These are phyloP conservation scores for Augochlorella aurata DNA, from an alignment of 2,888 invertebrate species.

Conservation along the genomic window DNA sequence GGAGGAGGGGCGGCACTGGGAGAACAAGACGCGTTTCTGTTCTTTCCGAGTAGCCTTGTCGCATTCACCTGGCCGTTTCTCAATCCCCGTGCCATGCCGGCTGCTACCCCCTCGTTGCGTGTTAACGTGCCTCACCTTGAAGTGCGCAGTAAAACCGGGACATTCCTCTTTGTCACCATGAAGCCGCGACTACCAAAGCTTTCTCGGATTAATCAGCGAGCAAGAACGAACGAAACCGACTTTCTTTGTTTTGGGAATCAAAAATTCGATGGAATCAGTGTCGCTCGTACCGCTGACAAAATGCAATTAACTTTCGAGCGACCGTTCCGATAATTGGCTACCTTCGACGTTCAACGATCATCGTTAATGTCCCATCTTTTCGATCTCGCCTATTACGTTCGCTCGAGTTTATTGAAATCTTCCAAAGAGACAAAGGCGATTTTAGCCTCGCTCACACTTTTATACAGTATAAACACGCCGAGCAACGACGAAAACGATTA, in stretches of 20 bases:
- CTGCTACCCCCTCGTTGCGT: conserved; percentile 50
- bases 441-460: too few relatives aligned
- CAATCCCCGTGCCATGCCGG: conserved; percentile 32
- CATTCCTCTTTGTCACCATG: conserved; percentile 61
- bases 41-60: conserved; percentile 35
- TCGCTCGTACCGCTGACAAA: not conserved
- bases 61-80: conserved; percentile 41
- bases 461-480: too few relatives aligned
- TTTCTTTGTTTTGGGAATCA: not conserved
- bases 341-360: not conserved
- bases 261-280: not conserved
- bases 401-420: too few relatives aligned
- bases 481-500: not conserved
- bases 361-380: not conserved
- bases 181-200: conserved; percentile 42
- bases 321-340: not conserved
- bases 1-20: not conserved
- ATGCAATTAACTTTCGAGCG: conserved; percentile 4
- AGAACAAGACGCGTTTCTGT: conserved; percentile 35
- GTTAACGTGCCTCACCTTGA: conserved; percentile 61
- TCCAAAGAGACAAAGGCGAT: too few relatives aligned
- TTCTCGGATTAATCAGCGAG: conserved; percentile 46
- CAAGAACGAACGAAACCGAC: not conserved
- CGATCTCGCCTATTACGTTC: not conserved
- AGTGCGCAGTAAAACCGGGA: conserved; percentile 52